Evolutionary conservation across 2,888 invertebrate species (phyloP).

Genomic region (Pycnomerus fuliginosus): DNA sequence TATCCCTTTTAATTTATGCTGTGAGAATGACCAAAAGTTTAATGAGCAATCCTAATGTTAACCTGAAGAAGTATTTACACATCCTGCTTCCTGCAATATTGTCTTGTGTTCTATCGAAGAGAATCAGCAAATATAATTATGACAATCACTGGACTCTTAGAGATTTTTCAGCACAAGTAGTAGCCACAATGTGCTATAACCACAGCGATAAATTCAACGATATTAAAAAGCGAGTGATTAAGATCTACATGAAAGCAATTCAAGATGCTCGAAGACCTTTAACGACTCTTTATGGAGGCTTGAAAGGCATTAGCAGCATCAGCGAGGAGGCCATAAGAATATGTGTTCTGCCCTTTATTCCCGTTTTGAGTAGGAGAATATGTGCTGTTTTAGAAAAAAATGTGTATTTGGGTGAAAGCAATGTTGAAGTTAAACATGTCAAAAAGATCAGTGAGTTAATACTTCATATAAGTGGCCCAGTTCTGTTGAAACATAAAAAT

Average conservation of each 20-base stretch:
- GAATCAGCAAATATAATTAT: slow-evolving; percentile 39
- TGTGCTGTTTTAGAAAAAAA: slow-evolving; percentile 33
- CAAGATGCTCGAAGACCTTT: slow-evolving; percentile 32
- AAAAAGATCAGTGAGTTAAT: slow-evolving; percentile 38
- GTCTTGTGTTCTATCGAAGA: slow-evolving; percentile 37
- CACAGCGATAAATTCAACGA: slow-evolving; percentile 36
- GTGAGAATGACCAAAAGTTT: slow-evolving; percentile 41
- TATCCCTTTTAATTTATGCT: slow-evolving; percentile 41
- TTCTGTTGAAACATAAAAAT: slow-evolving; percentile 32
- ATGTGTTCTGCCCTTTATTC: slow-evolving; percentile 34
- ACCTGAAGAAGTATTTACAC: slow-evolving; percentile 35
- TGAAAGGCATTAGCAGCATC: slow-evolving; percentile 39
- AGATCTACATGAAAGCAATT: slow-evolving; percentile 34
- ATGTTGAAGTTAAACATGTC: slow-evolving; percentile 28
- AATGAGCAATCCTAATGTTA: slow-evolving; percentile 33
- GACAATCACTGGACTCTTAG: slow-evolving; percentile 45
- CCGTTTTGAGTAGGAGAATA: slow-evolving; percentile 32
- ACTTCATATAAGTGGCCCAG: slow-evolving; percentile 32
- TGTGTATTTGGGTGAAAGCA: slow-evolving; percentile 9
- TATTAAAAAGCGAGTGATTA: slow-evolving; percentile 37
- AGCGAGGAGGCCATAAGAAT: slow-evolving; percentile 37
- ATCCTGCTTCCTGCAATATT: slow-evolving; percentile 37
- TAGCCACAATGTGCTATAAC: slow-evolving; percentile 34
- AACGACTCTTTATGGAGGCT: slow-evolving; percentile 40
- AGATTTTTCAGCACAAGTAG: slow-evolving; percentile 40